These are phyloP conservation scores for Hystrix cristata DNA, from an alignment of 2,113 vertebrate genomes.

Conservation along the genomic window DNA sequence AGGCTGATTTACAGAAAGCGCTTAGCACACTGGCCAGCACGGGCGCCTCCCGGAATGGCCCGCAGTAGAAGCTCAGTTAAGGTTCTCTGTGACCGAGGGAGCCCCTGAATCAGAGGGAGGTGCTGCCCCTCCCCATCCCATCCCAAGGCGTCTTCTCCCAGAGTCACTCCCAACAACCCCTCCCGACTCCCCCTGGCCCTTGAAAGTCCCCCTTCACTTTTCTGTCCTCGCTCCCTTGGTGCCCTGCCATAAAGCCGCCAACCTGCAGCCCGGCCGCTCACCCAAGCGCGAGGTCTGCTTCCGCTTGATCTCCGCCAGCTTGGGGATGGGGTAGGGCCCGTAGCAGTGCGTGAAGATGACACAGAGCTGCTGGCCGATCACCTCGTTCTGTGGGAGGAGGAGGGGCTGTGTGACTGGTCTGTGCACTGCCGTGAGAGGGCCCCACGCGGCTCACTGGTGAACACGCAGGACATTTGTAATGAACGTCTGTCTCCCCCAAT, in stretches of 20 bases:
- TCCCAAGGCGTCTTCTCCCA: background rate
- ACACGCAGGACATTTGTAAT: background rate
- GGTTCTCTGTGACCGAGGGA: background rate
- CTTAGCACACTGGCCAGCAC: background rate
- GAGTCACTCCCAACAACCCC: background rate
- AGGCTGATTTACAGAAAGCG: background rate
- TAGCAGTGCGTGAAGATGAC: slow-evolving; percentile 99
- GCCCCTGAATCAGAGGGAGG: background rate
- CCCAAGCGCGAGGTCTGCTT: slow-evolving; percentile 97
- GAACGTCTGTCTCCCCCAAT: background rate
- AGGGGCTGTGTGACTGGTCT: fast-evolving
- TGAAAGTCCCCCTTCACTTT: fast-evolving
- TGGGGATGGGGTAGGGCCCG: slow-evolving; percentile 98
- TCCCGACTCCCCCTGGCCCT: no score
- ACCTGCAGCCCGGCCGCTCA: slow-evolving; percentile 81
- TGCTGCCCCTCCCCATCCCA: fast-evolving
- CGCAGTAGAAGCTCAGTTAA: background rate
- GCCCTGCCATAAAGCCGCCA: background rate
- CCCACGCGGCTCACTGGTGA: background rate
- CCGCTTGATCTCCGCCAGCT: slow-evolving; percentile 97
- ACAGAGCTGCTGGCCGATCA: slow-evolving; percentile 98
- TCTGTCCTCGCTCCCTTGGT: fast-evolving
- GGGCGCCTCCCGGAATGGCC: background rate
- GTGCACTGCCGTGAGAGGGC: no score
- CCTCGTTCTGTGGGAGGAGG: slow-evolving; percentile 93